Evolutionary conservation across 2,113 vertebrate genomes (phyloP).

Genomic region (Orthochromis malagaraziensis): DNA sequence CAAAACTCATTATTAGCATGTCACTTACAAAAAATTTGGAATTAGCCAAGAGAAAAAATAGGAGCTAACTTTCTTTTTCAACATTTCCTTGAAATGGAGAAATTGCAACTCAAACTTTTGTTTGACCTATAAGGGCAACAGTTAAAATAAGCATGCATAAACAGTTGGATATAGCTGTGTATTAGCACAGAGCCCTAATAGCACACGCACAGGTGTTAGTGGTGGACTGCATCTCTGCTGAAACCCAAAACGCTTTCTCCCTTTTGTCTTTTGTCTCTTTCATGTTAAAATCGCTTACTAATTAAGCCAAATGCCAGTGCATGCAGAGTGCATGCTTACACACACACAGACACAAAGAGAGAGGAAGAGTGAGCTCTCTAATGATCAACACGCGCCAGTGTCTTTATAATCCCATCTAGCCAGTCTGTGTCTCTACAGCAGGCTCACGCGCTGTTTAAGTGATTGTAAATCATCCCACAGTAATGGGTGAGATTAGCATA

Average conservation of each 20-base stretch:
- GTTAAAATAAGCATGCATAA: not conserved
- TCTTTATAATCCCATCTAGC: conserved; percentile 63
- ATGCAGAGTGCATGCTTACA: conserved; percentile 23
- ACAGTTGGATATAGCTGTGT: not conserved
- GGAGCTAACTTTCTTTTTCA: not conserved
- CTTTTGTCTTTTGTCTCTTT: conserved; percentile 49
- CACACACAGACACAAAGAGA: not conserved
- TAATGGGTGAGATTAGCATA: conserved; percentile 72
- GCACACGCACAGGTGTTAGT: not conserved
- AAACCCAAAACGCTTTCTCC: not conserved
- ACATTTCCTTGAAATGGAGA: not conserved
- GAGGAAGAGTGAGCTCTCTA: conserved; percentile 36
- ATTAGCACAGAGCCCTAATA: not conserved
- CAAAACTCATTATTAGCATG: not conserved
- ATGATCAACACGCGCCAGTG: conserved; percentile 57
- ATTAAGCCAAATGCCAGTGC: conserved; percentile 63
- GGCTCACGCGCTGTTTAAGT: conserved; percentile 52
- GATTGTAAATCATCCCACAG: conserved; percentile 68
- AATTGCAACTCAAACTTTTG: not conserved
- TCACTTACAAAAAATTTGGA: not conserved
- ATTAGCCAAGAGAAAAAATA: not conserved
- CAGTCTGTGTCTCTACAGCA: conserved; percentile 33
- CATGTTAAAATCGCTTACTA: conserved; percentile 46
- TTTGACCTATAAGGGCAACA: not conserved
- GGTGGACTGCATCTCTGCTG: not conserved